These are phyloP conservation scores for Pandemis corylana DNA, from an alignment of 2,888 invertebrate species.

Conservation along the genomic window DNA sequence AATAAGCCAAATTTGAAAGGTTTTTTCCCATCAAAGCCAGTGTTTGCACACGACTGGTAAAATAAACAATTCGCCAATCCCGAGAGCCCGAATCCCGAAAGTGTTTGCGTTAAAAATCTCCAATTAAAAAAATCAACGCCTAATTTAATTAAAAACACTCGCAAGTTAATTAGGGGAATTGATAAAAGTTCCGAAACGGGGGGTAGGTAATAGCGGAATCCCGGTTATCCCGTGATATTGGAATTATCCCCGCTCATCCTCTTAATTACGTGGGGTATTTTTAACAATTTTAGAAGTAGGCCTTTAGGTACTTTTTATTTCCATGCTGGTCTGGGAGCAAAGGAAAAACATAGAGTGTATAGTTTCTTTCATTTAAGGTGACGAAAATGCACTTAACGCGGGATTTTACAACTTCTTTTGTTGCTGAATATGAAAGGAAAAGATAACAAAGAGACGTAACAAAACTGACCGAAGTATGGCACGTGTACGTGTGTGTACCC, in stretches of 20 bases:
- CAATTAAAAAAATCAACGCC: slow-evolving; percentile 68
- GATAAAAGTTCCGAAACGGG: slow-evolving; percentile 57
- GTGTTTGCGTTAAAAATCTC: slow-evolving; percentile 44
- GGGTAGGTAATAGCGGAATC: slow-evolving; percentile 50
- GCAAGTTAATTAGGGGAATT: slow-evolving; percentile 62
- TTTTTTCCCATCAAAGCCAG: neutral
- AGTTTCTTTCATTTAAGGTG: too few relatives aligned
- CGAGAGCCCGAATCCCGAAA: slow-evolving; percentile 19
- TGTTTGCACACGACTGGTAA: neutral
- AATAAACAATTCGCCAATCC: slow-evolving; percentile 31
- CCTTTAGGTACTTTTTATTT: neutral
- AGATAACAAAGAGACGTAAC: too few relatives aligned
- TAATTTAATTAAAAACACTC: slow-evolving; percentile 48
- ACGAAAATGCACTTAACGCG: too few relatives aligned
- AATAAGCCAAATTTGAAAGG: too few relatives aligned
- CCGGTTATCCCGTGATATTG: slow-evolving; percentile 59
- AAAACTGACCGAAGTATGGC: too few relatives aligned
- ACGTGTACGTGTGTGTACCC: too few relatives aligned
- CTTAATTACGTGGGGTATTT: slow-evolving; percentile 60
- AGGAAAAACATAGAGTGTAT: too few relatives aligned
- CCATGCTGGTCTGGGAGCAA: too few relatives aligned
- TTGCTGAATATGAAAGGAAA: too few relatives aligned
- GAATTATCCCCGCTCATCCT: slow-evolving; percentile 71
- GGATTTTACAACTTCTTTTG: too few relatives aligned
- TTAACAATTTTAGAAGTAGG: neutral